These are phyloP conservation scores for Ganaspis sp. DNA, from an alignment of 1,140 invertebrate species.

Conservation along the genomic window DNA sequence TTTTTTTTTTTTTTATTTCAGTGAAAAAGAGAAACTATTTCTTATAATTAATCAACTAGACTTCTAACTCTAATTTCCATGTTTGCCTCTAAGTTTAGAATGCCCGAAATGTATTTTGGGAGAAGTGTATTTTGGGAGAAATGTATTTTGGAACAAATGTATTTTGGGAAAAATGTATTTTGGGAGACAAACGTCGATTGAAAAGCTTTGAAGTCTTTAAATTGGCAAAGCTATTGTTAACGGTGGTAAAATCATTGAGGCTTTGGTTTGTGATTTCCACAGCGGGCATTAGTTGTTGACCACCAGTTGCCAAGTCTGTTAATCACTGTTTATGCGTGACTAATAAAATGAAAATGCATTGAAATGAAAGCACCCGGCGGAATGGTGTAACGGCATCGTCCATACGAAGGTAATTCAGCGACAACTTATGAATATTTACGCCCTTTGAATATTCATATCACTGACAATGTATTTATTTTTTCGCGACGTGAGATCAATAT, in stretches of 20 bases:
- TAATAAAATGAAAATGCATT: conserved; percentile 19
- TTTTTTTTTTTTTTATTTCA: too few relatives aligned
- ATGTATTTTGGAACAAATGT: neutral
- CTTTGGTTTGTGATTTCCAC: neutral
- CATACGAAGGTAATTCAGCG: neutral
- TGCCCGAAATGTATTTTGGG: too few relatives aligned
- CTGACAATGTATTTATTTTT: conserved; percentile 14
- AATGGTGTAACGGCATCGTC: neutral
- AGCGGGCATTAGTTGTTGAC: neutral
- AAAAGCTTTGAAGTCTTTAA: neutral
- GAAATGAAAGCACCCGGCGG: neutral
- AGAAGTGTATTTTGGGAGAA: neutral
- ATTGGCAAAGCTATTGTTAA: neutral
- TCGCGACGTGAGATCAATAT: conserved; percentile 1
- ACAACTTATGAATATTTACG: conserved; percentile 24
- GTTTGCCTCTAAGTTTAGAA: too few relatives aligned
- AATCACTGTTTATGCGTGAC: conserved; percentile 13
- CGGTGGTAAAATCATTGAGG: neutral
- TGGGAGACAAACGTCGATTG: neutral
- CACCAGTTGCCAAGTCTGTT: conserved; percentile 12
- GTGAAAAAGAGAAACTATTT: too few relatives aligned
- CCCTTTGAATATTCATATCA: conserved; percentile 16
- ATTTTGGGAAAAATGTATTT: too few relatives aligned
- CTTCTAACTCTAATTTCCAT: too few relatives aligned
- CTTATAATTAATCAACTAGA: too few relatives aligned